Evolutionary conservation across 2,797 vertebrate genomes (phyloP), one percentile per base, ranked within the genome.

Genomic region (Leuciscus waleckii): DNA sequence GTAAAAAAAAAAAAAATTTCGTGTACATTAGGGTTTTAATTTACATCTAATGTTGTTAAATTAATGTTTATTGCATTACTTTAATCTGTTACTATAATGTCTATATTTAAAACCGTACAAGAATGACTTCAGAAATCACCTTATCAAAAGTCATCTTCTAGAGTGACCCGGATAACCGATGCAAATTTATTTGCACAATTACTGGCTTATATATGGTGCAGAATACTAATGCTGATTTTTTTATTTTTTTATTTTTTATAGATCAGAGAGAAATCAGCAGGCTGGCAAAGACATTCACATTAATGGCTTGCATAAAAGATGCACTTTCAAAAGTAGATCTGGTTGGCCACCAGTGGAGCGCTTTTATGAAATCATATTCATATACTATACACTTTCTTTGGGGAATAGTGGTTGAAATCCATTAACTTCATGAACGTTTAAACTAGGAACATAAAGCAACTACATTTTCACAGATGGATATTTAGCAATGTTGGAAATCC

Each of bases 121-220:
- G 14, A 70, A 71, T 58, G n/a, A 26, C 75, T 39, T 41, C 8
- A 41, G 54, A 78, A 78, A 78, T 58, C 23, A 41, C 23, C n/a
- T 78, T 35, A 35, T 11, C n/a, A 56, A 58, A 39, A 70, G 14
- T 17, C n/a, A 3, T 1, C 11, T 41, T 39, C 70, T 43, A 43
- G 68, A 29, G 3, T 82, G 54, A 82, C 51, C 67, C 39, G 76
- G 79, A 87, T 71, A 81, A 77, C 83, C 56, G 54, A 85, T 63
- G 56, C 73, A 51, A n/a, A 85, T 87, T 85, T 65, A 65, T 85
- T 87, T 78, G 56, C 46, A 51, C 39, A 77, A 81, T 86, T 89
- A 39, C 80, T 79, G 35, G 84, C 56, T 68, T 63, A 79, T 29
- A 43, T 69, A 65, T 65, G 77, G 76, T 46, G 49, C 81, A 46